Percentiles rank a stretch among this genome's conserved stretches.
Evolutionary conservation across 2,888 invertebrate species (phyloP).

Genomic region (Caprella mutica): DNA sequence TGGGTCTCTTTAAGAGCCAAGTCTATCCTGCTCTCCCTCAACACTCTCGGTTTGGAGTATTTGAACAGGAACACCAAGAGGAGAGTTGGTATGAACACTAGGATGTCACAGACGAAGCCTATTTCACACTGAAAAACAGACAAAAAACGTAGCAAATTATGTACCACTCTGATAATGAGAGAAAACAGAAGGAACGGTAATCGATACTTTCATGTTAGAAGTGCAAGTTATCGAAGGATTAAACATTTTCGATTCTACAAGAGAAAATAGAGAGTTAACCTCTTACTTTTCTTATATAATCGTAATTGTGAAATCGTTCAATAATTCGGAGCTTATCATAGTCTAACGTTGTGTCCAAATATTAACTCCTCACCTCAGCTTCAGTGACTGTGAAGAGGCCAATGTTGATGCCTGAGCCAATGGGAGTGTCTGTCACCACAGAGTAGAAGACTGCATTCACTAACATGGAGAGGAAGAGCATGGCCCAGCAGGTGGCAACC

Average conservation of each 20-base stretch:
- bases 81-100: slow-evolving; percentile 43
- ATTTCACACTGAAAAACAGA: too few relatives aligned
- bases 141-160: too few relatives aligned
- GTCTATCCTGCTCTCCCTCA: slow-evolving; percentile 23
- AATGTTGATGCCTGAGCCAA: slow-evolving; percentile 39
- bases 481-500: slow-evolving; percentile 44
- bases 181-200: too few relatives aligned
- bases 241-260: too few relatives aligned
- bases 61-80: slow-evolving; percentile 43
- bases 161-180: too few relatives aligned
- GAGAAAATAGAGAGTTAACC: background rate
- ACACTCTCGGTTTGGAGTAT: slow-evolving; percentile 34
- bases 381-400: slow-evolving; percentile 44
- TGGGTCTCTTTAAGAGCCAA: slow-evolving; percentile 19
- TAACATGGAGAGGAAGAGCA: slow-evolving; percentile 45
- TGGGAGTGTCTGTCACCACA: slow-evolving; percentile 35
- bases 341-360: background rate
- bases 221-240: background rate
- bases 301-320: too few relatives aligned
- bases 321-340: background rate
- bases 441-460: slow-evolving; percentile 46
- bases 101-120: slow-evolving; percentile 42
- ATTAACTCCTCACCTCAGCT: slow-evolving; percentile 40
- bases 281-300: too few relatives aligned
- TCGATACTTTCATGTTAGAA: too few relatives aligned